Evolutionary conservation across 2,113 vertebrate species (phyloP), one percentile per base, ranked within the genome.

Genomic region (Chamaetylas fuelleborni): DNA sequence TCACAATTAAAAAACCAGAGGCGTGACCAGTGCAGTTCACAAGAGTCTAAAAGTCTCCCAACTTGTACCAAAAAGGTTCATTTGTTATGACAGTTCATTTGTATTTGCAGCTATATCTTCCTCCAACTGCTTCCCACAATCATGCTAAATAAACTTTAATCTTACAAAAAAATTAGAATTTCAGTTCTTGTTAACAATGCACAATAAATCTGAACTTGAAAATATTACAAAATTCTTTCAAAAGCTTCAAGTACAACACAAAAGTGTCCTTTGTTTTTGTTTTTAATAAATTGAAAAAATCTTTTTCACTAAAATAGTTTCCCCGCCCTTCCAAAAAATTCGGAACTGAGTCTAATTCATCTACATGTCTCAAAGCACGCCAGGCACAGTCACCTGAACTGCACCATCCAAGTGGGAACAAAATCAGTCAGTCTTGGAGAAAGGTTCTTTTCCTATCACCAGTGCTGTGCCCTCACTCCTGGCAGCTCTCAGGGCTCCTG

Each of bases 211-310:
- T 98, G 97, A 98, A 98, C 96, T 98, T 98, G 97, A 98, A 98
- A 98, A 98, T 98, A 98, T 98, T 98, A 98, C 98, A 98, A 98
- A 98, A 98, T 97, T 98, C 98, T 98, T 98, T 98, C 97, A 98
- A 98, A 98, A 98, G 98, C 97, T 99, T 99, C 99, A 99, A 99
- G 99, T 99, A 99, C 98, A 99, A 99, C 98, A 99, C 98, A 98
- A 98, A 98, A 98, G 98, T 98, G 98, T 99, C 98, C 98, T 96
- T 98, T 98, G 98, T 97, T 95, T 62, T 95, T 50, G 86, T 93
- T 96, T 97, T 96, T 97, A 98, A 98, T 98, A 98, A 99, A 98
- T 97, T 98, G 97, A 98, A 98, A 98, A 97, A 98, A 98, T 92
- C 90, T 93, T 95, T 92, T 94, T 97, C 97, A 97, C 96, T 97